phyloP scores from a whole-genome alignment of 2,113 vertebrate genomes.

The Bufo gargarizans region DNA sequence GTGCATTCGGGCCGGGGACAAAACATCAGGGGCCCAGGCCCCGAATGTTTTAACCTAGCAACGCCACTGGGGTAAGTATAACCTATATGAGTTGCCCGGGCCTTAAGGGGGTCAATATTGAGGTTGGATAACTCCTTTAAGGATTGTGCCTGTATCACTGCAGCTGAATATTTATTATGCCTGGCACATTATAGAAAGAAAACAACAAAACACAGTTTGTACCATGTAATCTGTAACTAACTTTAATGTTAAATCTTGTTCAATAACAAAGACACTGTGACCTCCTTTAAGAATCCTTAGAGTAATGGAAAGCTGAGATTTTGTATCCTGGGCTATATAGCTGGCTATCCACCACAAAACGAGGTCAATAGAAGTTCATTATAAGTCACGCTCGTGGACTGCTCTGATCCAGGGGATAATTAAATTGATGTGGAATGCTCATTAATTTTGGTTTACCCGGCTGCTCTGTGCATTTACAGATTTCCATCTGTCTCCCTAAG shows the following conservation, averaged over 20 bases:
- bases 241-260: background rate
- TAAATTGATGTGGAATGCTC: conserved; percentile 37
- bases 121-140: too few relatives aligned
- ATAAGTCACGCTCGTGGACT: conserved; percentile 1
- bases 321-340: background rate
- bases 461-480: conserved; percentile 13
- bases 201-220: background rate
- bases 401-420: conserved; percentile 29
- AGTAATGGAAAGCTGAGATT: background rate
- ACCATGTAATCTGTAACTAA: background rate
- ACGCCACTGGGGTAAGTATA: too few relatives aligned
- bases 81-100: too few relatives aligned
- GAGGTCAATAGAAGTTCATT: conserved; percentile 32
- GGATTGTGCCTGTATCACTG: too few relatives aligned
- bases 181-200: background rate
- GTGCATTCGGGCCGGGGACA: too few relatives aligned
- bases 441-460: conserved; percentile 43
- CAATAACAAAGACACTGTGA: background rate
- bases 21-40: too few relatives aligned
- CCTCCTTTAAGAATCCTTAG: background rate
- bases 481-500: conserved; percentile 35
- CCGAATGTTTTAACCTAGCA: too few relatives aligned
- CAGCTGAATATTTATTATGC: too few relatives aligned
- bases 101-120: too few relatives aligned
- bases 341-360: background rate